Base-by-base conservation (phyloP, 2,888 invertebrate species). In the Drosophila barbarae region DNA sequence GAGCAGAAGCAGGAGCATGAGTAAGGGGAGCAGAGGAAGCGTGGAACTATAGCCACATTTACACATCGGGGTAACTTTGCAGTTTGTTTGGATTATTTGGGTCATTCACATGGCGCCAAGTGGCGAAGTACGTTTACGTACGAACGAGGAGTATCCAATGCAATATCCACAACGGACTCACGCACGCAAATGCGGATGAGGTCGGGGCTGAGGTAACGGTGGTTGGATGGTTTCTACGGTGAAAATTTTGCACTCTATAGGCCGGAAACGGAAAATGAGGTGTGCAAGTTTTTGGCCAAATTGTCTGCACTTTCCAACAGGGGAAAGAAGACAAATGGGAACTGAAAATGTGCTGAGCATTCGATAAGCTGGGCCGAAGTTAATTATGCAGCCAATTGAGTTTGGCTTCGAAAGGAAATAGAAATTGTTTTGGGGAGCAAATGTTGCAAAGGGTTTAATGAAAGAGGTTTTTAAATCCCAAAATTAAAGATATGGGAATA, bases 71-170 rank as follows among this genome's bases (percentile, higher is more conserved):
- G 71, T 76, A 52, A 72, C 67, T 76, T 74, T 63, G 72, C 72
- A 71, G 76, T 76, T 85, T 69, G 72, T 72, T 78, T 51, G 84
- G 73, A 79, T 78, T 87, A 89, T 89, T 87, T 88, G 80, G 89
- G 89, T 88, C 89, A 89, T 88, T 88, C 88, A 87, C 88, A 85
- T 88, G 87, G 78, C 73, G 68, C 73, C 76, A 68, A 71, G 54
- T 71, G 71, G 36, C 69, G 76, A 69, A 63, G 50, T 30, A 30
- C 8, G 46, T 8, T 5, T 2, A 18, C 46, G 46, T 46, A 21
- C 46, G 21, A 32, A 21, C 46, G 13, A 32, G 30, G 46, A 32
- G 61, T 46, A 61, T 61, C 64, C 76, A 72, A 53, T 80, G 71
- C 72, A 73, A 71, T 71, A 53, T 54, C 71, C 57, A 60, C 74